phyloP scores from a whole-genome alignment of 2,113 vertebrate genomes.

The Buteo buteo region DNA sequence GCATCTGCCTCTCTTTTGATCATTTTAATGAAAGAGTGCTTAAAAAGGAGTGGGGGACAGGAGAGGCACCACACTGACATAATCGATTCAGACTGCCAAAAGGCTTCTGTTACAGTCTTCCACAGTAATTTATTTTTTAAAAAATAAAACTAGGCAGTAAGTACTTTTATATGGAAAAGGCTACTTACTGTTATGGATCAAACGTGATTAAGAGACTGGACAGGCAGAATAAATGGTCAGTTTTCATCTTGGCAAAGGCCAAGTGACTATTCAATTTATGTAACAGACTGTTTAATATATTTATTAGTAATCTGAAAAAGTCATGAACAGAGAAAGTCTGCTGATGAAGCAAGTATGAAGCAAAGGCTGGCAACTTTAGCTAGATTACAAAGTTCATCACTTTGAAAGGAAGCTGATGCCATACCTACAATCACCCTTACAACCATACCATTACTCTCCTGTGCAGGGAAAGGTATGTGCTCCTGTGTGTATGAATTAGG shows the following conservation, averaged over 20 bases:
- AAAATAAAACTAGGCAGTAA: not conserved
- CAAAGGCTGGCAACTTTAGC: not conserved
- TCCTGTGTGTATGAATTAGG: not conserved
- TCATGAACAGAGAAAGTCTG: not conserved
- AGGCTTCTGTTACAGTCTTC: not conserved
- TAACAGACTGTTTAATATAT: not conserved
- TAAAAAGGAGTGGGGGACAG: not conserved
- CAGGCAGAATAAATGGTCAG: not conserved
- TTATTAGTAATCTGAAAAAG: slow-evolving; percentile 30
- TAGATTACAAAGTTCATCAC: slow-evolving; percentile 9
- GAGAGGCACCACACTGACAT: slow-evolving; percentile 17
- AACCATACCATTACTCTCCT: not conserved
- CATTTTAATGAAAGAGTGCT: slow-evolving; percentile 15
- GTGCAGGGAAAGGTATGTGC: not conserved
- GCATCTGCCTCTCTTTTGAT: slow-evolving; percentile 48
- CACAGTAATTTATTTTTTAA: not conserved
- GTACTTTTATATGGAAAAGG: not conserved
- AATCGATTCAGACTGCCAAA: slow-evolving; percentile 27
- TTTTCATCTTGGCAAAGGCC: slow-evolving; percentile 18
- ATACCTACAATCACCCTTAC: not conserved
- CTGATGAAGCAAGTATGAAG: slow-evolving; percentile 23
- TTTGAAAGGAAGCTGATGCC: slow-evolving; percentile 5
- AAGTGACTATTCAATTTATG: not conserved
- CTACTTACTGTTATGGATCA: not conserved
- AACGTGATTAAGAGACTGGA: not conserved